Base-by-base conservation (phyloP, 2,888 invertebrate genomes). In the Hypolimnas misippus region DNA sequence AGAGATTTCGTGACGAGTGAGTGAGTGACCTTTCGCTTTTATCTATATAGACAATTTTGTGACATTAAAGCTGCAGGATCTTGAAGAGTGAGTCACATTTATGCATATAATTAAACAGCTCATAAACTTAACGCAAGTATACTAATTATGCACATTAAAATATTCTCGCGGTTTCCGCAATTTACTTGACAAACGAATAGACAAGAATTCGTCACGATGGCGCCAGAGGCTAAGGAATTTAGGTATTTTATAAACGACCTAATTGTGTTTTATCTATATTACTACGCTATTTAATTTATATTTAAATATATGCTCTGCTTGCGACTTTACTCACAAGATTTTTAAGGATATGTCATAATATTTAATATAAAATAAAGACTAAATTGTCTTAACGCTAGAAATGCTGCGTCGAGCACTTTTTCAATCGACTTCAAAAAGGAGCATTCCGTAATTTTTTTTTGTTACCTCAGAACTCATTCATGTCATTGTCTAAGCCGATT, bases 161-260 rank as follows among this genome's bases (percentile, higher is more conserved):
- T 29, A 49, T 49, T 49, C 49, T 7, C 49, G n/a, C n/a, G 10
- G 42, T 51, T 58, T 52, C 52, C 58, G 58, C 42, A 31, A 51
- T 42, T 33, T 44, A 19, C 19, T 33, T 53, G 19, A 38, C 14
- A 16, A 44, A 46, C 16, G 31, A 50, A 38, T 21, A 33, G 40
- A 16, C 16, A 10, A 12, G 21, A 54, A 33, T 63, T 40, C 14
- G 6, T n/a, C 2, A 17, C 0, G 12, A 17, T 21, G 63, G 33
- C 63, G 63, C 58, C 58, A 19, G 21, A 12, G 49, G 17, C 38
- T n/a, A n/a, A 38, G 50, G 31, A 51, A 51, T 40, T 42, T 44
- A 52, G 33, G 10, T 52, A 52, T 46, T 52, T 52, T 56, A 58
- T 49, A 33, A 38, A 35, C 33, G 25, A 52, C 31, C 49, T 57